Conservation (phyloP, 2,888 invertebrate genomes). For the Thecocarcelia acutangulata region DNA sequence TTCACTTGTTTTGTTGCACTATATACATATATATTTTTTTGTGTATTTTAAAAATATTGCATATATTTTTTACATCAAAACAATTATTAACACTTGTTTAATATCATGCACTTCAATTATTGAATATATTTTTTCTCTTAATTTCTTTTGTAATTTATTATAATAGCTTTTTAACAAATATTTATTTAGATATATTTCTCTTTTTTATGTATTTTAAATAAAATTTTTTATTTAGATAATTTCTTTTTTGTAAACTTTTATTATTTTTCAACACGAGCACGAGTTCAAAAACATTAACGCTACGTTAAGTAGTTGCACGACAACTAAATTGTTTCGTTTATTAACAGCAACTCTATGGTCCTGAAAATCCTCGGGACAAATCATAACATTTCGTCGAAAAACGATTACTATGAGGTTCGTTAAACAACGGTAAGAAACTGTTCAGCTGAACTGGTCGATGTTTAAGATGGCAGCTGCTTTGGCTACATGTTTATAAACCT, state of each 20-base stretch:
- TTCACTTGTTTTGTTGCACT: constrained; percentile 59
- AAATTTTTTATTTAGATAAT: neutral
- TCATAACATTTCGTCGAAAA: constrained; percentile 70
- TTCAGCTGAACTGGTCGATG: constrained; percentile 45
- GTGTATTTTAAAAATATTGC: neutral
- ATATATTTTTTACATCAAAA: neutral
- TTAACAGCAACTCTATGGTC: constrained; percentile 67
- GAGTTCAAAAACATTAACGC: constrained; percentile 76
- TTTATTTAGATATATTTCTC: neutral
- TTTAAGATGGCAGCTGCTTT: neutral
- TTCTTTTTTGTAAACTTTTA: constrained; percentile 46
- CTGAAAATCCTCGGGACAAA: constrained; percentile 73
- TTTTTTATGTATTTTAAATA: constrained; percentile 16
- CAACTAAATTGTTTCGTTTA: constrained; percentile 77
- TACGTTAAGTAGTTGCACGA: constrained; percentile 81
- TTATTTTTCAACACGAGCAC: constrained; percentile 47
- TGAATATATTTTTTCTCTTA: neutral
- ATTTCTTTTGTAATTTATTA: neutral
- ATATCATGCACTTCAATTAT: constrained; percentile 6
- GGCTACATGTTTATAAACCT: constrained; percentile 16
- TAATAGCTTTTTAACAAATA: constrained; percentile 5
- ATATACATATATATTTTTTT: no score
- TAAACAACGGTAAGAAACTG: constrained; percentile 11
- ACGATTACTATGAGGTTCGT: constrained; percentile 61
- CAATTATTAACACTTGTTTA: constrained; percentile 34